phyloP scores from a whole-genome alignment of 2,888 invertebrate species.

The Neoascia interrupta region DNA sequence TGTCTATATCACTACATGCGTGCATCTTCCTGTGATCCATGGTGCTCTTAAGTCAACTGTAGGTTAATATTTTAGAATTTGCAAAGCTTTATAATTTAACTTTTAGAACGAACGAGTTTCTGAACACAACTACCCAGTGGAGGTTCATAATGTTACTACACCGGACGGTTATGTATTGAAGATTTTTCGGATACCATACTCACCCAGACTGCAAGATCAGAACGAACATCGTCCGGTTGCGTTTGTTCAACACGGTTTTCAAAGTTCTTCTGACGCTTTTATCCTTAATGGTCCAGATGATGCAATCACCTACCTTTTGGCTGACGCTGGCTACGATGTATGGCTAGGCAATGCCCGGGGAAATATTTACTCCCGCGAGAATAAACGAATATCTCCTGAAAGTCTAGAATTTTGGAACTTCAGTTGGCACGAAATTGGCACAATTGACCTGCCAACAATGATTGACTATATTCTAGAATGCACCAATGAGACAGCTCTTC shows the following conservation, averaged over 20 bases:
- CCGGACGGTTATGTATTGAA: conserved; percentile 69
- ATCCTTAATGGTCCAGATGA: conserved; percentile 85
- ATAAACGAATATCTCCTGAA: conserved; percentile 79
- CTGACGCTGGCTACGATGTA: conserved; percentile 86
- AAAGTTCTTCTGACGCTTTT: conserved; percentile 87
- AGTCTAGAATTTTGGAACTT: conserved; percentile 84
- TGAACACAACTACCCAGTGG: conserved; percentile 72
- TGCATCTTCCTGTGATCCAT: no score
- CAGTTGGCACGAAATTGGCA: conserved; percentile 87
- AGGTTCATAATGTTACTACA: conserved; percentile 65
- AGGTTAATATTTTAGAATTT: no score
- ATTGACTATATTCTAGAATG: conserved; percentile 84
- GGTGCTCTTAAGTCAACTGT: no score
- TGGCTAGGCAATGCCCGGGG: conserved; percentile 92
- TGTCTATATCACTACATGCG: no score
- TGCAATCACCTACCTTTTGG: conserved; percentile 80
- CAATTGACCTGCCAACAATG: conserved; percentile 89
- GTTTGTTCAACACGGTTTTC: conserved; percentile 86
- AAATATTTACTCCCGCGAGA: conserved; percentile 82
- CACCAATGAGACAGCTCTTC: conserved; percentile 83
- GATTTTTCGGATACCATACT: conserved; percentile 71
- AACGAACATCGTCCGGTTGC: conserved; percentile 76
- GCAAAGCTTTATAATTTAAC: no score
- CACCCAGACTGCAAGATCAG: conserved; percentile 57
- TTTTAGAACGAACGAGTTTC: conserved; percentile 74